Evolutionary conservation across 1,140 invertebrate genomes (phyloP).

Genomic region (Drosophila ironensis): DNA sequence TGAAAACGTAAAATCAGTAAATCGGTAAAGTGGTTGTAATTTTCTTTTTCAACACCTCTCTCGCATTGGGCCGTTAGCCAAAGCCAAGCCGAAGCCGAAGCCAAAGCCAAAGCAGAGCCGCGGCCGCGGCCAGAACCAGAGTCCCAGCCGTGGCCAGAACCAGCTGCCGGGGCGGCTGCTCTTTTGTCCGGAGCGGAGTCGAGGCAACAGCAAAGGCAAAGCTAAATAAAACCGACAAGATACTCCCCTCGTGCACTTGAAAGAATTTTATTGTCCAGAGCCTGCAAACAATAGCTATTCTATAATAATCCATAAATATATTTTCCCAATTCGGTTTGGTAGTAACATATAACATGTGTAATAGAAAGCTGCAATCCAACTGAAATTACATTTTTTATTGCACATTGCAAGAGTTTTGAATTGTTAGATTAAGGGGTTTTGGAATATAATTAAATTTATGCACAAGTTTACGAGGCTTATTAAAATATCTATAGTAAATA

Average conservation of each 20-base stretch:
- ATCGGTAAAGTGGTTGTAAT: slow-evolving; percentile 80
- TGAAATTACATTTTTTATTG: too few relatives aligned
- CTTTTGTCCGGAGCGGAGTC: slow-evolving; percentile 54
- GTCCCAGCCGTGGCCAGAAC: slow-evolving; percentile 41
- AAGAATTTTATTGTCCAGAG: neutral
- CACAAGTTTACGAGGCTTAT: too few relatives aligned
- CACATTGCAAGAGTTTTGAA: too few relatives aligned
- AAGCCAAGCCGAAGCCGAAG: slow-evolving; percentile 21
- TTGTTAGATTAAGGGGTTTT: too few relatives aligned
- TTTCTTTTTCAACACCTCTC: slow-evolving; percentile 80
- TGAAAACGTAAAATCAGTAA: slow-evolving; percentile 81
- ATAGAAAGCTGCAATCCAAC: too few relatives aligned
- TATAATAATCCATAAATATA: too few relatives aligned
- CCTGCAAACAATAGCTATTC: too few relatives aligned
- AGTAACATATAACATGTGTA: too few relatives aligned
- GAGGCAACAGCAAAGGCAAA: slow-evolving; percentile 37
- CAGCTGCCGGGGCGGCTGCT: slow-evolving; percentile 59
- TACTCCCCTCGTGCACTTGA: slow-evolving; percentile 22
- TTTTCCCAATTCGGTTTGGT: too few relatives aligned
- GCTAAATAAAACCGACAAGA: slow-evolving; percentile 47
- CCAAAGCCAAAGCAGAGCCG: slow-evolving; percentile 24
- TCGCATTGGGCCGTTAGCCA: slow-evolving; percentile 76
- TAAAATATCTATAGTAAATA: too few relatives aligned
- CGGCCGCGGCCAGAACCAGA: slow-evolving; percentile 26
- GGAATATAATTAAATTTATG: too few relatives aligned